Base-by-base conservation (phyloP, 1,140 invertebrate species). In the Sitobion miscanthi region DNA sequence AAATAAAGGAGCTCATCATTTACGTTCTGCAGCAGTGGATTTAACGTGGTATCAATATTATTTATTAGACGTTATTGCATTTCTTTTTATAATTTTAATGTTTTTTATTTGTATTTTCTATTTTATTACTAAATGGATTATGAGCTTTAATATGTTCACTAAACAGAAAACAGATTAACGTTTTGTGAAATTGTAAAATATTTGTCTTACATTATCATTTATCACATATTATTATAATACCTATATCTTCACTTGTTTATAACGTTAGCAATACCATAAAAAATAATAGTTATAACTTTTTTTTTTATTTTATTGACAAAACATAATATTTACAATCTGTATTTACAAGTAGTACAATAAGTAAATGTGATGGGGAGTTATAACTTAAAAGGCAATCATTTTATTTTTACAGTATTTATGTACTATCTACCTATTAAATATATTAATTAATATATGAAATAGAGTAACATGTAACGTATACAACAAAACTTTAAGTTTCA, bases 1-100 rank as follows among this genome's bases (percentile, higher is more conserved):
- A 30, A 96, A 97, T 93, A 95, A 96, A 86, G 94, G 95, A 85
- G 95, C 95, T 25, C 94, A 94, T 38, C 94, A 94, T 42, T 94
- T 95, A 14, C 94, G 94, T 92, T 95, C 95, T 23, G 94, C 95
- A 0, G 95, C 94, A 0, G 82, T 94, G 2, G 92, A 95, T 47
- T 94, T 96, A 2, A 91, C 94, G 17, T 95, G 95, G 95, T 95
- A 95, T 94, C 95, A 96, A 94, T 94, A 94, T 77, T 94, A 94
- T 45, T 93, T 95, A 38, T 54, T 96, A 0, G 96, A 96, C 93
- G 94, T 96, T 87, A 54, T 95, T 77, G 94, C 62, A 11, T 90
- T 90, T 94, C 6, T 30, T 77, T 42, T 17, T 25, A 52, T 62
- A 11, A 8, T 85, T 23, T 6, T 69, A 45, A 47, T 77, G 1